Conservation (phyloP, 2,797 vertebrate species). For the Hydrocynus forskahlii region DNA sequence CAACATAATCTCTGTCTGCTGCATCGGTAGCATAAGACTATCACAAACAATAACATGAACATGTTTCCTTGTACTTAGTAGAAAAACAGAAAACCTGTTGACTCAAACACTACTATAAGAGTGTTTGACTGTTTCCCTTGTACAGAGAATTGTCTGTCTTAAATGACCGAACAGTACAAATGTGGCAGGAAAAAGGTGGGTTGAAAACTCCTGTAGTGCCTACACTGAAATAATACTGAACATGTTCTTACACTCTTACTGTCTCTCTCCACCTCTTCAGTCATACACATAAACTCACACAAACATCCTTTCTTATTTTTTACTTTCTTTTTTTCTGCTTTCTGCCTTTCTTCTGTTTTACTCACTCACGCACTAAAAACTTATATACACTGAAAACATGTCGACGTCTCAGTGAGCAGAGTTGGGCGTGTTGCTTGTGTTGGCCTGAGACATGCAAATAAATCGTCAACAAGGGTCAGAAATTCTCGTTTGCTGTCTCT, state of each 20-base stretch:
- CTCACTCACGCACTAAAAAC: not conserved
- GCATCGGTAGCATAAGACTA: not conserved
- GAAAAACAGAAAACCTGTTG: not conserved
- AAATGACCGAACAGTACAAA: no score
- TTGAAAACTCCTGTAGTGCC: no score
- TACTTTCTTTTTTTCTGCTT: not conserved
- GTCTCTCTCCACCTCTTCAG: not conserved
- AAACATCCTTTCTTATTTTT: not conserved
- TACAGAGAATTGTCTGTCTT: no score
- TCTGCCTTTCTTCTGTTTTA: not conserved
- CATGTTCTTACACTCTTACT: not conserved
- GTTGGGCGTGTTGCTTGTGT: constrained; percentile 61
- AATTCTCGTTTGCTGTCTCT: constrained; percentile 65
- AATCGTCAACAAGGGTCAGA: constrained; percentile 59
- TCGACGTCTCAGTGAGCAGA: not conserved
- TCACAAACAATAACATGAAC: not conserved
- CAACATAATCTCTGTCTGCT: not conserved
- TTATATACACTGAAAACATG: constrained; percentile 13
- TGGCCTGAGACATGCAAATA: constrained; percentile 63
- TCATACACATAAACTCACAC: constrained; percentile 9
- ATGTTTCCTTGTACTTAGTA: constrained; percentile 29
- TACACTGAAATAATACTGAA: no score
- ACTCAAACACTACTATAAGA: not conserved
- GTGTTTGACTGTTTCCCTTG: no score
- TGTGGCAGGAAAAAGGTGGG: no score